A percentile compares a stretch with the other conserved stretches of the same genome.
These are phyloP conservation scores for Geopemphigus sp. DNA, from an alignment of 1,140 invertebrate species.

Conservation along the genomic window DNA sequence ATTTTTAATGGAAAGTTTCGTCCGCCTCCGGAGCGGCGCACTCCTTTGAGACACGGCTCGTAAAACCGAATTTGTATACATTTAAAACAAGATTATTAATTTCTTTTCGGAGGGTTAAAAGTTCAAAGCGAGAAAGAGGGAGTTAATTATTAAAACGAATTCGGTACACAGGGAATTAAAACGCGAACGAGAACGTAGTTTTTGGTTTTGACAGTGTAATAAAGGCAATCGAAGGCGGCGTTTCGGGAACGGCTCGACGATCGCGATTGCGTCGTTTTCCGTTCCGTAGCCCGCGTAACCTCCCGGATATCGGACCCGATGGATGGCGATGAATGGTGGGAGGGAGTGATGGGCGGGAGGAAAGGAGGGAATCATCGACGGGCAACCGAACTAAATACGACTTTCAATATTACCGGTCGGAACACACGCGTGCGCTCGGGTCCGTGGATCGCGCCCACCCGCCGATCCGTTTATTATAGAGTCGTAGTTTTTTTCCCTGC, in stretches of 20 bases:
- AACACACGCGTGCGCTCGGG: neutral
- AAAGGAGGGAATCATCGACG: too few species aligned
- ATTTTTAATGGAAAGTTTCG: slow-evolving; percentile 38
- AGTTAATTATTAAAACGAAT: slow-evolving; percentile 47
- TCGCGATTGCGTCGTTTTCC: neutral
- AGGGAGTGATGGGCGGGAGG: too few species aligned
- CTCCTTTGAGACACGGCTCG: slow-evolving; percentile 21
- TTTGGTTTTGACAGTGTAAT: slow-evolving; percentile 45
- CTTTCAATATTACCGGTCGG: neutral
- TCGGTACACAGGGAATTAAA: slow-evolving; percentile 24
- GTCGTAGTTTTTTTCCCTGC: too few species aligned
- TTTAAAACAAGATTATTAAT: slow-evolving; percentile 48
- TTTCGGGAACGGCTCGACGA: neutral
- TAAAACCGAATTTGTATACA: slow-evolving; percentile 39
- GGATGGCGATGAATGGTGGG: too few species aligned
- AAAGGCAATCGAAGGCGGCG: slow-evolving; percentile 18
- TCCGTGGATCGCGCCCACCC: slow-evolving; percentile 10
- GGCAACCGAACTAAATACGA: too few species aligned
- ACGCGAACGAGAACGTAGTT: slow-evolving; percentile 23
- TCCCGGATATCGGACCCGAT: neutral
- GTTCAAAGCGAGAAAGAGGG: slow-evolving; percentile 43
- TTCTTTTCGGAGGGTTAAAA: slow-evolving; percentile 43
- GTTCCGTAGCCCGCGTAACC: too few species aligned
- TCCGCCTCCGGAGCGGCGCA: slow-evolving; percentile 22
- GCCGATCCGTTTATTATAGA: slow-evolving; percentile 26